Evolutionary conservation across 1,140 invertebrate species (phyloP).

Genomic region (Aphis craccivora): DNA sequence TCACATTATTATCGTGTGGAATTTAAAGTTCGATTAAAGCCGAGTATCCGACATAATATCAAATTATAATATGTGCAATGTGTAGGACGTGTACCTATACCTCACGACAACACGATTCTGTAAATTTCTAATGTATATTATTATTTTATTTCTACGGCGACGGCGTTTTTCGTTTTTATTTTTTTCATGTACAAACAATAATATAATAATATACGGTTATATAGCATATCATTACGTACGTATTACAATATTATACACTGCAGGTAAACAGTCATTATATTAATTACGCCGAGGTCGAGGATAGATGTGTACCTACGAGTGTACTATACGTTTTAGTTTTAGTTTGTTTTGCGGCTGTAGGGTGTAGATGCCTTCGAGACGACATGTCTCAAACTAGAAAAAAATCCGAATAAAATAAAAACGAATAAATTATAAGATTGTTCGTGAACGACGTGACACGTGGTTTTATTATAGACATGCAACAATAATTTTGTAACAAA

Average conservation of each 20-base stretch:
- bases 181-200: neutral
- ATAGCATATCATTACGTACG: neutral
- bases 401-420: neutral
- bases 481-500: neutral
- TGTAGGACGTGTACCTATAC: neutral
- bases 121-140: neutral
- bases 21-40: neutral
- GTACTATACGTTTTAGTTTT: neutral
- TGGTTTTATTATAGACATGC: neutral
- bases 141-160: neutral
- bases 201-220: conserved; percentile 7
- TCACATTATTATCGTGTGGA: neutral
- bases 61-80: neutral
- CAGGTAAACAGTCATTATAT: conserved; percentile 7
- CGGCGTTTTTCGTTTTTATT: neutral
- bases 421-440: neutral
- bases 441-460: conserved; percentile 3
- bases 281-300: neutral
- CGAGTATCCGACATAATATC: neutral
- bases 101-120: neutral
- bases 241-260: neutral
- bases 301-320: neutral
- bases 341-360: neutral
- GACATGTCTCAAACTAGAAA: neutral
- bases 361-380: neutral